Base-by-base conservation (phyloP, 2,797 vertebrate species). In the Falco concolor region DNA sequence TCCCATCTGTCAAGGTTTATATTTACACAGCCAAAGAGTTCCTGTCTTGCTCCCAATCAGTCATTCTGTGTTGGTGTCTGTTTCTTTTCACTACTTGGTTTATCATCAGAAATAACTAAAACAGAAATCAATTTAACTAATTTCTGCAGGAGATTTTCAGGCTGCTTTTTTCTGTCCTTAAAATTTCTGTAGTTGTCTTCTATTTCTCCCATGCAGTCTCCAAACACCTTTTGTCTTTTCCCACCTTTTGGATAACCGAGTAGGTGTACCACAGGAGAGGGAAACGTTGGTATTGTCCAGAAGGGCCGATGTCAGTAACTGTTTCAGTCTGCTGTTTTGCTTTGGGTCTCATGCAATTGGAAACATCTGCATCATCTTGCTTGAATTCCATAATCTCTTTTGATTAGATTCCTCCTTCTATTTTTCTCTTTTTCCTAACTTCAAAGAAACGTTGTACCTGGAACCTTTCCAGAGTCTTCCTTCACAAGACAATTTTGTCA, bases 261-360 rank as follows among this genome's bases (percentile, higher is more conserved):
- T 8, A 76, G 32, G 40, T 17, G 15, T 27, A 44, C 3, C 36
- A 15, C 5, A 65, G 14, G 68, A 64, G 28, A 68, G 25, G 25
- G 5, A 56, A 91, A 20, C 0, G 0, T 15, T 5, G 1, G 4
- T 57, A 17, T 28, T 75, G 32, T 36, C 24, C 34, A 44, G 49
- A 77, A 91, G 24, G 70, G 36, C 47, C 84, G n/a, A 61, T 38
- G 18, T 73, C 30, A 45, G 11, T 73, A 75, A 61, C 30, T 22
- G 15, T 65, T 92, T 86, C 77, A 36, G 24, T 21, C 36, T 47
- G 36, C n/a, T 74, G 9, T 44, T 80, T 72, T 78, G 27, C 11
- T 80, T 78, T 60, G 28, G 4, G 61, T 85, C 59, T 91, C 50
- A 63, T 6, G 54, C 24, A 60, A 2, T 16, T 78, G 78, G 34